Percentiles rank a stretch among this genome's conserved stretches.
phyloP scores from a whole-genome alignment of 1,140 invertebrate genomes.

The Drusus annulatus region DNA sequence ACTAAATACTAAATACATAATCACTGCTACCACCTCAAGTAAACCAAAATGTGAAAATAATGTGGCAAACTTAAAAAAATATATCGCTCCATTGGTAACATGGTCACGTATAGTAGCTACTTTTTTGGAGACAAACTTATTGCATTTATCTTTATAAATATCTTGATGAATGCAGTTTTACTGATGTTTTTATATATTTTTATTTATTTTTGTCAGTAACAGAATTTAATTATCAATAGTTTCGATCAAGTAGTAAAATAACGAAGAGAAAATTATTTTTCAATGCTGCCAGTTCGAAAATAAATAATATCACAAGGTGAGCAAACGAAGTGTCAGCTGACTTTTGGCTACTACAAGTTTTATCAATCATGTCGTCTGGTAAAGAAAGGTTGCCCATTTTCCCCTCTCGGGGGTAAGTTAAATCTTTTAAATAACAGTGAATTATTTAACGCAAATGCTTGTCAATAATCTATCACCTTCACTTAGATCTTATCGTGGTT shows the following conservation, averaged over 20 bases:
- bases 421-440: conserved; percentile 5
- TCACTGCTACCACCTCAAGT: background rate
- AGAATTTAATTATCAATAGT: too few relatives aligned
- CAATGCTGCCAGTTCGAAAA: conserved; percentile 3
- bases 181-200: too few relatives aligned
- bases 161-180: too few relatives aligned
- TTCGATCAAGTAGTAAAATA: too few relatives aligned
- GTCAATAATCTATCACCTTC: background rate
- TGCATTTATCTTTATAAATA: too few relatives aligned
- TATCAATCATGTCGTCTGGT: conserved; percentile 81
- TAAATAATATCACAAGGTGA: conserved; percentile 39
- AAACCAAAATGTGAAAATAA: background rate
- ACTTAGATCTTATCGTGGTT: background rate
- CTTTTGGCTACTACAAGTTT: conserved; percentile 33
- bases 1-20: conserved; percentile 1
- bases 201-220: too few relatives aligned
- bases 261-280: background rate
- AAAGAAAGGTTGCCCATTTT: conserved; percentile 97
- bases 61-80: background rate
- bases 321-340: conserved; percentile 50
- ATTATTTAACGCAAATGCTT: background rate
- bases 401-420: conserved; percentile 96
- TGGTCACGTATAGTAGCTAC: too few relatives aligned
- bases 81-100: too few relatives aligned
- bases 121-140: too few relatives aligned